Conservation (phyloP, 2,888 invertebrate species). For the Metalampra italica region DNA sequence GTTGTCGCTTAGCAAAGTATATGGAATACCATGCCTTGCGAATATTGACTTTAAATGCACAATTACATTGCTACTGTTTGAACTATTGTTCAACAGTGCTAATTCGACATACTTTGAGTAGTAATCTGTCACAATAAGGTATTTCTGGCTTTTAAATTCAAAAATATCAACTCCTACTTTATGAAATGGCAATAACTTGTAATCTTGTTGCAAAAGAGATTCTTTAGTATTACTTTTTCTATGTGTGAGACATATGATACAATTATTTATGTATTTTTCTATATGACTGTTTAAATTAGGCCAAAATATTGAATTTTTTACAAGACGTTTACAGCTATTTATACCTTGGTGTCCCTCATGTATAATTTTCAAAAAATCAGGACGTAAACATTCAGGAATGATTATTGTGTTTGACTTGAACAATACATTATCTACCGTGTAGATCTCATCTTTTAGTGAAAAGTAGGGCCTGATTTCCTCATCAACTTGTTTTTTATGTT, state of each 20-base stretch:
- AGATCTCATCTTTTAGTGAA: conserved; percentile 6
- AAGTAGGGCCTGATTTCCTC: conserved; percentile 10
- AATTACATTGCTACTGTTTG: conserved; percentile 7
- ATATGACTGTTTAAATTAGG: conserved; percentile 15
- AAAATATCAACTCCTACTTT: conserved; percentile 11
- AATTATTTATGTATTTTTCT: conserved; percentile 8
- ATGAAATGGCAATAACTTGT: conserved; percentile 9
- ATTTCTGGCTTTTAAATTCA: conserved; percentile 4
- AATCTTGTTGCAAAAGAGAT: conserved; percentile 9
- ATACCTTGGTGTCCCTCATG: conserved; percentile 13
- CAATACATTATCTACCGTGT: conserved; percentile 6
- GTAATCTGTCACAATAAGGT: conserved; percentile 13
- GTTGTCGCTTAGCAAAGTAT: conserved; percentile 7
- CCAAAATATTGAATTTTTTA: conserved; percentile 18
- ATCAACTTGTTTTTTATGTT: no score
- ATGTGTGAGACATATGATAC: conserved; percentile 14
- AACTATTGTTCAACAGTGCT: background rate
- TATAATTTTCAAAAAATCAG: conserved; percentile 10
- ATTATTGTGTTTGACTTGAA: background rate
- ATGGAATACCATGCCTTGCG: conserved; percentile 9
- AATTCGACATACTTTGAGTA: conserved; percentile 16
- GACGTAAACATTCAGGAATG: conserved; percentile 6
- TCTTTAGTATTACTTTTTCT: conserved; percentile 1
- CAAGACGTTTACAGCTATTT: conserved; percentile 8
- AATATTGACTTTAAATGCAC: conserved; percentile 10